phyloP scores from a whole-genome alignment of 2,888 invertebrate genomes.

The Lycophotia porphyrea region DNA sequence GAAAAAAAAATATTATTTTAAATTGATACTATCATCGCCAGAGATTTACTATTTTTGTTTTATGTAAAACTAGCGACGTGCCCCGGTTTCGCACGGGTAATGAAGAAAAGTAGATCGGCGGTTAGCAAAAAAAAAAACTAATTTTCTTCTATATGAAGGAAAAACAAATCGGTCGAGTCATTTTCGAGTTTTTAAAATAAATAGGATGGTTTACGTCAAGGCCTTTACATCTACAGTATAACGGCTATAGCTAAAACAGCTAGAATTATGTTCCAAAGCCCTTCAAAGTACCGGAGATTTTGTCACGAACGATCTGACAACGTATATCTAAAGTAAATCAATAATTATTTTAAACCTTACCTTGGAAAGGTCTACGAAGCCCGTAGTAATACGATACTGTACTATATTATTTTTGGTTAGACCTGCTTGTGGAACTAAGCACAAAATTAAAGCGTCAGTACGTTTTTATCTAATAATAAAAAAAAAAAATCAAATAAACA shows the following conservation, averaged over 20 bases:
- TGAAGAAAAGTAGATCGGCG: not conserved
- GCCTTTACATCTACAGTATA: not conserved
- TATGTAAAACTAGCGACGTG: not conserved
- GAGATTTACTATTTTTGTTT: not conserved
- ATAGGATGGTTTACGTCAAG: not conserved
- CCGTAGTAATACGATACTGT: not conserved
- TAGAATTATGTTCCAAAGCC: not conserved
- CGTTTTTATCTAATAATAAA: not conserved
- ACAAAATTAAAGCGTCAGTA: not conserved
- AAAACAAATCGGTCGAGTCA: not conserved
- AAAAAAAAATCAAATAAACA: not conserved
- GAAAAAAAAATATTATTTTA: not conserved
- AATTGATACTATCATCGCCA: not conserved
- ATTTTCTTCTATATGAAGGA: not conserved
- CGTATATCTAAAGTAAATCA: slow-evolving; percentile 37
- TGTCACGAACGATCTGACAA: slow-evolving; percentile 15
- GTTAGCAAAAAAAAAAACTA: not conserved
- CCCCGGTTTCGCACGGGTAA: not conserved
- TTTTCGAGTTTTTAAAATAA: not conserved
- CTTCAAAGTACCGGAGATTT: not conserved
- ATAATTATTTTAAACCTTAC: not conserved
- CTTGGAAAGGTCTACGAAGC: not conserved
- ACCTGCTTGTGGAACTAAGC: not conserved
- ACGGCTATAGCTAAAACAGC: not conserved
- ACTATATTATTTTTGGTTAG: not conserved